Conservation (phyloP, 2,888 invertebrate species). For the Esperia sulphurella region DNA sequence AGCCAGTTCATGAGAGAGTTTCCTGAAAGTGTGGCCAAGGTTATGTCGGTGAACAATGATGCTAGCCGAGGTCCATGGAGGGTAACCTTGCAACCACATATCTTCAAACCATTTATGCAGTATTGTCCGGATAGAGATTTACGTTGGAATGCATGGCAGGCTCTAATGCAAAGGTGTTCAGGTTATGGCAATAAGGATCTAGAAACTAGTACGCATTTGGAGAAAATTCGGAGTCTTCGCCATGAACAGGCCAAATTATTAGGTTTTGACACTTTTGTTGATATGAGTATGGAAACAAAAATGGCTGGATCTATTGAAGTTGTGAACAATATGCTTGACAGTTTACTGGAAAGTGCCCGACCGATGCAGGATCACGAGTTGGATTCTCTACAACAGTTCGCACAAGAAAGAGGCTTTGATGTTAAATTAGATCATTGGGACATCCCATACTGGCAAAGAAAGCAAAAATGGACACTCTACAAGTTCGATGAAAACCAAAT, state of each 20-base stretch:
- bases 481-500: conserved; percentile 85
- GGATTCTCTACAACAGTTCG: conserved; percentile 84
- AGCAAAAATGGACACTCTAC: conserved; percentile 83
- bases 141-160: conserved; percentile 93
- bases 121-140: conserved; percentile 89
- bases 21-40: conserved; percentile 83
- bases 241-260: conserved; percentile 85
- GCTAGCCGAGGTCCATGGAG: conserved; percentile 90
- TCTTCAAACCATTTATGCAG: conserved; percentile 88
- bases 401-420: conserved; percentile 84
- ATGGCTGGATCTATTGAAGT: conserved; percentile 90
- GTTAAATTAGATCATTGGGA: conserved; percentile 89
- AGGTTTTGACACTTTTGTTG: conserved; percentile 88
- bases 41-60: conserved; percentile 81
- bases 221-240: conserved; percentile 86
- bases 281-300: conserved; percentile 96
- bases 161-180: conserved; percentile 85
- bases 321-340: conserved; percentile 84
- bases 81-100: conserved; percentile 85
- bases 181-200: conserved; percentile 80
- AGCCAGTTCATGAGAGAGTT: conserved; percentile 84
- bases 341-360: conserved; percentile 82
- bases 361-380: conserved; percentile 89
- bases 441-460: conserved; percentile 91
- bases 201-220: conserved; percentile 86